Percentiles rank a stretch among this genome's conserved stretches.
Conservation (phyloP, 2,797 vertebrate species). For the Enteromius viviparus region DNA sequence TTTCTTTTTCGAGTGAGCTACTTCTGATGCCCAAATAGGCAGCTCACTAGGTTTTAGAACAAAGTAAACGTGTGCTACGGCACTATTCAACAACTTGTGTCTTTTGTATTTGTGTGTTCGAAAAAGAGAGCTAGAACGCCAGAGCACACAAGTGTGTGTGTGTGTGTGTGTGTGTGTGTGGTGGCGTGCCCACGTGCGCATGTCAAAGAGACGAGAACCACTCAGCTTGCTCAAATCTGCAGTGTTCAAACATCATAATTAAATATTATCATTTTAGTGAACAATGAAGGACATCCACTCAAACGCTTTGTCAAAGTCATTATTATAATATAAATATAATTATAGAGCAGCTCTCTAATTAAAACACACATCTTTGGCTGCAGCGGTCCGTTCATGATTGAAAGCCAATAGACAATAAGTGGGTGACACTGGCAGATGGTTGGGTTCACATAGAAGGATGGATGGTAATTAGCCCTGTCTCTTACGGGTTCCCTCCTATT, state of each 20-base stretch:
- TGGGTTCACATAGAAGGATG: constrained; percentile 63
- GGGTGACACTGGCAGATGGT: constrained; percentile 65
- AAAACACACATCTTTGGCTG: constrained; percentile 68
- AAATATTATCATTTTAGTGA: constrained; percentile 66
- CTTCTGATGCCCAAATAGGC: neutral
- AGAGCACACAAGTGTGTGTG: neutral
- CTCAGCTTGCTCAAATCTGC: constrained; percentile 57
- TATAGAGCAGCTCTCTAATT: constrained; percentile 66
- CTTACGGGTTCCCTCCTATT: constrained; percentile 59
- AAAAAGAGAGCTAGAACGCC: neutral
- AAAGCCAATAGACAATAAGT: constrained; percentile 62
- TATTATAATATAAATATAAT: constrained; percentile 72
- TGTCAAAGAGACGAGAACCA: constrained; percentile 55
- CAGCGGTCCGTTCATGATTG: constrained; percentile 59
- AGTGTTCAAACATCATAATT: constrained; percentile 68
- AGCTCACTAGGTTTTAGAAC: neutral
- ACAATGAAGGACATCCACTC: constrained; percentile 64
- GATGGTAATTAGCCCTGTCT: constrained; percentile 67
- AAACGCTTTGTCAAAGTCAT: constrained; percentile 64
- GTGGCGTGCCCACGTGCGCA: constrained; percentile 23
- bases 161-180: constrained; percentile 14
- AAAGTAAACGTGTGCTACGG: neutral
- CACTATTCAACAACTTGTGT: neutral
- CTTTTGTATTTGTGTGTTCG: neutral
- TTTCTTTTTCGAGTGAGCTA: neutral